Evolutionary conservation across 2,797 vertebrate genomes (phyloP).

Genomic region (Gastrophryne carolinensis): DNA sequence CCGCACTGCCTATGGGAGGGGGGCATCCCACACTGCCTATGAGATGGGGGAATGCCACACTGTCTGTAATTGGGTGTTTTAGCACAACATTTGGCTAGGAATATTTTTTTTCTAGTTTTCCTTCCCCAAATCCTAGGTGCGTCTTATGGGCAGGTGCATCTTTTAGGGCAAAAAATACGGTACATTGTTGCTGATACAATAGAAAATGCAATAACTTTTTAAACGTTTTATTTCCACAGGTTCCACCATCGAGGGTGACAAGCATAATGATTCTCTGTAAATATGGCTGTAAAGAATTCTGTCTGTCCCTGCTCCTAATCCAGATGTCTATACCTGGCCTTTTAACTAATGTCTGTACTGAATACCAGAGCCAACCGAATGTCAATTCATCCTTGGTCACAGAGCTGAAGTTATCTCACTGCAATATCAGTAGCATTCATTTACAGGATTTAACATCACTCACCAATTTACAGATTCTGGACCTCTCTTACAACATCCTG

Average conservation of each 20-base stretch:
- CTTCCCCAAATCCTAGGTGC: too few species aligned
- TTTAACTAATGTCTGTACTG: conserved; percentile 41
- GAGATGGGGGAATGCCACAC: too few species aligned
- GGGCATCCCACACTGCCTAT: too few species aligned
- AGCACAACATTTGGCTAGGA: too few species aligned
- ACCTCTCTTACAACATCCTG: conserved; percentile 71
- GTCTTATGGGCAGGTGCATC: too few species aligned
- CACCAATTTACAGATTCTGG: conserved; percentile 61
- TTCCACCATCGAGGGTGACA: neutral
- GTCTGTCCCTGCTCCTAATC: neutral
- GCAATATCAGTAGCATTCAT: conserved; percentile 62
- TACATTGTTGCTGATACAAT: neutral
- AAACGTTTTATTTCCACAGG: neutral
- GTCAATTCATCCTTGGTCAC: conserved; percentile 56
- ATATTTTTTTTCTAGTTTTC: too few species aligned
- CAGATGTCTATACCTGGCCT: neutral
- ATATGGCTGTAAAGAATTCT: neutral
- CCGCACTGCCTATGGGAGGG: too few species aligned
- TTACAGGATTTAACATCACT: conserved; percentile 61
- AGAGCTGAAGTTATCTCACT: conserved; percentile 68
- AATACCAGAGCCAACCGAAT: conserved; percentile 58
- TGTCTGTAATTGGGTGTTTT: too few species aligned
- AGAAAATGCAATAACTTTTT: neutral
- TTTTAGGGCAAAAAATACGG: too few species aligned
- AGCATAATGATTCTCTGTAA: neutral